A percentile compares a stretch with the other conserved stretches of the same genome.
phyloP scores from a whole-genome alignment of 92 coral and sea anemone genomes.

The Paragorgia papillata region DNA sequence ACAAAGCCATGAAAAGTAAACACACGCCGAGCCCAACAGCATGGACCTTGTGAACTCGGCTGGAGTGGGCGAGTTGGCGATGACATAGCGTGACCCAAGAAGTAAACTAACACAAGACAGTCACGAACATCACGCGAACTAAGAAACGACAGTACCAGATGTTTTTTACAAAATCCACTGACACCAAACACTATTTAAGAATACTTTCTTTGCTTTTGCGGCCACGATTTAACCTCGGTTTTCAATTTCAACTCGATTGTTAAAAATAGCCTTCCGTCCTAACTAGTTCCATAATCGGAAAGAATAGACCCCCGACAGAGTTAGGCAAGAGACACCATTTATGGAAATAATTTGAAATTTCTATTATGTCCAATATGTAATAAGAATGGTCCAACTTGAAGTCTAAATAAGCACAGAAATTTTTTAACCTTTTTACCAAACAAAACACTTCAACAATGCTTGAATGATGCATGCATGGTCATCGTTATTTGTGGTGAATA shows the following conservation, averaged over 20 bases:
- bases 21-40: conserved; percentile 13
- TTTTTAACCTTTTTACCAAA: too few species aligned
- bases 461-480: too few species aligned
- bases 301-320: neutral
- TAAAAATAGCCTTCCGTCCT: conserved; percentile 2
- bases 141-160: neutral
- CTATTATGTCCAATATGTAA: neutral
- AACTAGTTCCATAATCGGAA: too few species aligned
- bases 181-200: too few species aligned
- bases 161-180: neutral
- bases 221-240: neutral
- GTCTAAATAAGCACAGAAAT: too few species aligned
- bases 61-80: neutral
- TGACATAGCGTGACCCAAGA: conserved; percentile 1
- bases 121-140: conserved; percentile 33
- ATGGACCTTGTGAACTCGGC: conserved; percentile 5
- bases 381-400: too few species aligned
- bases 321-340: neutral
- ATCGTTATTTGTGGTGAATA: too few species aligned
- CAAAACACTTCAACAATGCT: too few species aligned
- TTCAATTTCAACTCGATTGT: neutral
- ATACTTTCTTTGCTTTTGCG: too few species aligned
- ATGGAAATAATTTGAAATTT: neutral
- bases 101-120: neutral
- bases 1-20: neutral